Base-by-base conservation (phyloP, 1,140 invertebrate genomes). In the Eurosta solidaginis region DNA sequence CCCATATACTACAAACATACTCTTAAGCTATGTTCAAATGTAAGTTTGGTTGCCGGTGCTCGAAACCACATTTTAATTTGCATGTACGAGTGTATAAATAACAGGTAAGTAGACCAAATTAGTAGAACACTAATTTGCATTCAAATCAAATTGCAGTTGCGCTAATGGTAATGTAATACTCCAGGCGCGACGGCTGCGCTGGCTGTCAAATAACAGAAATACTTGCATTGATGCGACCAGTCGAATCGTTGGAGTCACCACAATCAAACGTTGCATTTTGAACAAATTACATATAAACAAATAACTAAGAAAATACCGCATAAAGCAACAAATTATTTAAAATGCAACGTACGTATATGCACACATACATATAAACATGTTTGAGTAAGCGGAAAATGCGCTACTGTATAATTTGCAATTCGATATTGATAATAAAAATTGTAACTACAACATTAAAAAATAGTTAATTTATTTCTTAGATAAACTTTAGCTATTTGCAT, bases 351-450 rank as follows among this genome's bases (percentile, higher is more conserved):
- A n/a, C n/a, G n/a, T 68, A 20, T 20, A 9, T 14, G 14, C n/a
- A 9, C n/a, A 14, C 45, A 3, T 68, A 10, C 33, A n/a, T 25
- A 42, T 22, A 0, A 22, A 68, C 20, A n/a, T n/a, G n/a, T n/a
- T n/a, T n/a, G n/a, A n/a, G n/a, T n/a, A n/a, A 59, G 17, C 54
- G 29, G 54, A 33, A 59, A 59, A 59, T 33, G 3, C 54, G 22
- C 29, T 29, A 5, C 29, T 20, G 9, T 17, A 36, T 68, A 68
- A 68, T 68, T 68, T 40, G n/a, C 59, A 22, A 68, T 68, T 68
- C 36, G 59, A 68, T 68, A 68, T 40, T 68, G 59, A 22, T 68
- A 68, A 68, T 68, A 68, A 68, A 68, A 59, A 40, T 33, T 22
- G 3, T 40, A 68, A 68, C n/a, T 14, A 27, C 5, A 68, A 40